Base-by-base conservation (phyloP, 2,797 vertebrate species). In the Paguma larvata region DNA sequence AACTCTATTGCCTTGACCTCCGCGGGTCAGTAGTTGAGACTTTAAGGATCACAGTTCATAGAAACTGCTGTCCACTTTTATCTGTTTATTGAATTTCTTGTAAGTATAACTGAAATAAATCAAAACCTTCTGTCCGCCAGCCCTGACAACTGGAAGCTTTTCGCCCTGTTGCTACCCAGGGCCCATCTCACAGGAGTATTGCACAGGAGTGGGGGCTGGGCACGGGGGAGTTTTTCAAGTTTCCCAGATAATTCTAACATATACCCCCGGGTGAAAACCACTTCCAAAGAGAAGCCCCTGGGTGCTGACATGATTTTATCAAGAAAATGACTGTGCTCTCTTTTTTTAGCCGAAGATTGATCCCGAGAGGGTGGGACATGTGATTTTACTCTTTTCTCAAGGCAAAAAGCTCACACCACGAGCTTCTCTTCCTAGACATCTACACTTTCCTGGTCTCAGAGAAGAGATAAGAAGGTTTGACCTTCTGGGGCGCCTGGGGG, bases 41-140 rank as follows among this genome's bases (percentile, higher is more conserved):
- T 77, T 87, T 12, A n/a, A 75, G 38, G 38, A 23, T 75, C 51
- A 18, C 27, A 44, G 25, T 46, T 72, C 16, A 18, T 32, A n/a
- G 65, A 46, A 51, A 46, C 4, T 21, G 38, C 8, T 32, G 27
- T 14, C 19, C 38, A 19, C 14, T 41, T 46, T 7, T 15, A 5
- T 19, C 10, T 73, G 30, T 19, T 44, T 25, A 67, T 12, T 89
- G 85, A 67, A 62, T 56, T 51, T 95, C 80, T 94, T 78, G 44
- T 8, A 72, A 34, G 6, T 21, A 1, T 15, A 65, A n/a, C 32
- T n/a, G 38, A 89, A 85, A 63, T 59, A 53, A 89, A 89, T n/a
- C 10, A 13, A 46, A 77, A 44, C 4, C 7, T 70, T 92, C 30
- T 30, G 38, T 73, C 82, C 0, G 25, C 13, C 9, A 16, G 12